Conservation (phyloP, 2,113 vertebrate genomes). For the Scomber colias region DNA sequence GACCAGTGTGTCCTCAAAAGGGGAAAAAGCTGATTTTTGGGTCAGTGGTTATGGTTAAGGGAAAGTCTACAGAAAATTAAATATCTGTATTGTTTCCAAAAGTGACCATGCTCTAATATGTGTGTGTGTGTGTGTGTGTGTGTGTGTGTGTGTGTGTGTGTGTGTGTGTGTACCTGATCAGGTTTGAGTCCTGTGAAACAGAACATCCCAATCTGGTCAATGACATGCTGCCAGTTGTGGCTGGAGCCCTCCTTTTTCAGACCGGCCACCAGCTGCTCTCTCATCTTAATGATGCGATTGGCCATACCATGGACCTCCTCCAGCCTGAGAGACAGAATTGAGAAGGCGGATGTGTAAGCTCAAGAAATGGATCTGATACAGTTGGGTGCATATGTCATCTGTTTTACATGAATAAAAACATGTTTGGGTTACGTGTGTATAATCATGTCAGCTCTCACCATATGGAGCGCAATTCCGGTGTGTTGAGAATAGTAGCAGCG, state of each 20-base stretch:
- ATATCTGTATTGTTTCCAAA: no score
- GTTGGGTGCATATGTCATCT: neutral
- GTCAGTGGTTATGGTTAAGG: no score
- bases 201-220: slow-evolving; percentile 98
- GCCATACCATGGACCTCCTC: slow-evolving; percentile 96
- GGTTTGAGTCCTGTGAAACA: slow-evolving; percentile 98
- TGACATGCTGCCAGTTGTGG: slow-evolving; percentile 97
- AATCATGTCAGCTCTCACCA: slow-evolving; percentile 85
- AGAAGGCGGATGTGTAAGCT: neutral
- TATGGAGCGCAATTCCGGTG: slow-evolving; percentile 90
- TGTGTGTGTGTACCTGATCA: slow-evolving; percentile 87
- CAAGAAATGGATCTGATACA: neutral
- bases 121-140: no score
- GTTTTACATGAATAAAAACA: neutral
- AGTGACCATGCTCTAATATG: no score
- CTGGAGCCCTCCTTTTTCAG: slow-evolving; percentile 95
- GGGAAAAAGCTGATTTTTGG: no score
- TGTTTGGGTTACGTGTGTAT: neutral
- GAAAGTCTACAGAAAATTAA: no score
- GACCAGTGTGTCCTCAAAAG: no score
- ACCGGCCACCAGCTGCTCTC: slow-evolving; percentile 92
- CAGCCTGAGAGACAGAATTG: slow-evolving; percentile 83
- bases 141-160: neutral
- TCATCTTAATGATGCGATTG: slow-evolving; percentile 96
- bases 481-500: slow-evolving; percentile 91